Base-by-base conservation (phyloP, 2,113 vertebrate genomes). In the Bolborhynchus lineola region DNA sequence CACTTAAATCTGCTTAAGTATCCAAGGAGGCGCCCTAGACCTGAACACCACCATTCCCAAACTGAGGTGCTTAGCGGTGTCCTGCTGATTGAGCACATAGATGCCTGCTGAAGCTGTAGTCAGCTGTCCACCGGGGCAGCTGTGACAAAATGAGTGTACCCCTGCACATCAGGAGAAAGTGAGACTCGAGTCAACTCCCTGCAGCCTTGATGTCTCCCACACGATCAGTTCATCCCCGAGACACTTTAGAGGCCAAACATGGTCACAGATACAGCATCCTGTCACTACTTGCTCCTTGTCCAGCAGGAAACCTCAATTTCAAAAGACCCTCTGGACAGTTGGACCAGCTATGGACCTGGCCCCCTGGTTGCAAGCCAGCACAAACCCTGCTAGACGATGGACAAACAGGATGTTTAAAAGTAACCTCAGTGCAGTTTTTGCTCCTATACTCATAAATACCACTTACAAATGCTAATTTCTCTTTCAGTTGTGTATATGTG, bases 301-400 rank as follows among this genome's bases (percentile, higher is more conserved):
- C 16, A 29, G 70, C 12, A 44, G 46, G 12, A 75, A 49, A 86
- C 8, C 31, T 71, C 47, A 0, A 0, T 16, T 37, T 35, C 28
- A n/a, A 65, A 57, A n/a, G 24, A 39, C 33, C 28, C 4, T 18
- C 9, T 4, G 6, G 26, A 28, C 67, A 59, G 20, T 10, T 0
- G 2, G 62, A 46, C 12, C 1, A 1, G 49, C 37, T 17, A 0
- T 1, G 11, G 24, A 33, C 35, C 41, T 3, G 2, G 4, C 8
- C 6, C 18, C 0, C n/a, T 1, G 2, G 12, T 7, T 47, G 13
- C 4, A 39, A 69, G 50, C 26, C 86, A 69, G 5, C 16, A 29
- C 41, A 78, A 77, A 41, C n/a, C 63, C 60, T 80, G 35, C 33
- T 2, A 49, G 71, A 28, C n/a, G 2, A 31, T 1, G 3, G 63